Evolutionary conservation across 2,797 vertebrate species (phyloP), one percentile per base, ranked within the genome.

Genomic region (Catharus ustulatus): DNA sequence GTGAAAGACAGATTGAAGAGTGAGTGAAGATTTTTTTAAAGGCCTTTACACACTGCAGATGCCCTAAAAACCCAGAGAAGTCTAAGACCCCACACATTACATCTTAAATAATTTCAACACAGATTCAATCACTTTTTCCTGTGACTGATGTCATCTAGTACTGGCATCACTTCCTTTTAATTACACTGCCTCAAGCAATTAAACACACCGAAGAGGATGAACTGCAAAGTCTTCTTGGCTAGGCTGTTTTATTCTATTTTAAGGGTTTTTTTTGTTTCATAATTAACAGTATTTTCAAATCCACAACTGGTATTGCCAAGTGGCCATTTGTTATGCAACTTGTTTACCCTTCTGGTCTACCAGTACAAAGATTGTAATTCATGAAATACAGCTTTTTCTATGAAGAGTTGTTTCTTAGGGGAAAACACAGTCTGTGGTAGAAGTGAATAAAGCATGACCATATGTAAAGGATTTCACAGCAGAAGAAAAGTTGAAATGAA

Each of bases 251-350:
- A 72, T 82, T 96, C 93, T 93, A 96, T 92, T 95, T 95, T 89
- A 54, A 61, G 83, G 24, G 0, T 36, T 92, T 84, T 92, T 84
- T 95, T 81, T 81, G 52, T 93, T 96, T 96, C 87, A 93, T 55
- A 97, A 93, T 87, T 94, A 96, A 89, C 75, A 92, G 73, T 90
- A 94, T 93, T 97, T 94, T 95, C 92, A 94, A 85, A 85, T 63
- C 85, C 68, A 91, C 30, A 71, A 92, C 12, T 94, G 32, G 54
- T 87, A 67, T 30, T 96, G 94, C 93, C 88, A 97, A 96, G 78
- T 80, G 57, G 58, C 76, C 72, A 80, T 89, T 96, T 92, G 81
- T 96, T 96, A 93, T 58, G 91, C 96, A 96, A 95, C 82, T 88
- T 96, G 89, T 94, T 97, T 95, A 94, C 48, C 69, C 78, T 91